Evolutionary conservation across 2,797 vertebrate genomes (phyloP), one percentile per base, ranked within the genome.

Genomic region (Champsocephalus esox): DNA sequence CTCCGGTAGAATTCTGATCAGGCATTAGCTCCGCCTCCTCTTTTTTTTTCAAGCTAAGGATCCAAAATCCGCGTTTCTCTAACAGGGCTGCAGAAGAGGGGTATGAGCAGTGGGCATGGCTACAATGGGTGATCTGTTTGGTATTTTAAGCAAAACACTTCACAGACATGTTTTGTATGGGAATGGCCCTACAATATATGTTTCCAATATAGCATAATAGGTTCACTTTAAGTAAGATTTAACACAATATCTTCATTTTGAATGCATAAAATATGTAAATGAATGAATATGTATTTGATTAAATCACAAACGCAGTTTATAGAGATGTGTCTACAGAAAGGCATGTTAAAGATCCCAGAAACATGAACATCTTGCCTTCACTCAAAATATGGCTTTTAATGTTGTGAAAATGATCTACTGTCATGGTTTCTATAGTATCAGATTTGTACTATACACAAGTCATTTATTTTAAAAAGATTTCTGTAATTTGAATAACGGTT

Each of bases 321-420:
- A 34, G 3, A 38, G 48, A 70, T 45, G 3, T 51, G 55, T 38
- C 21, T 32, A 28, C 16, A 41, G 7, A 9, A 16, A 50, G 41
- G 34, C 5, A 21, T 24, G 5, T 21, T 66, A 19, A 9, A 51
- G 17, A n/a, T n/a, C 6, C 17, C 16, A 21, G 12, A 19, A 34
- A 5, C 9, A 28, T 49, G 21, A 51, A 34, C 17, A 66, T 1
- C 38, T 52, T 44, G 1, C n/a, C 11, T 45, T 17, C 28, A 28
- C 28, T 28, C 45, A 12, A 54, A 66, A 17, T 43, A 17, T 24
- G 9, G 10, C 21, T 24, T 13, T 55, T 9, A 17, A 19, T 51
- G 54, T 41, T 66, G 14, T 19, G 28, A 64, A 68, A 10, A 52
- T 51, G 13, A 24, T 60, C 14, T 16, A 45, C 65, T 46, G 54